phyloP scores from a whole-genome alignment of 2,888 invertebrate species.

The Xanthia icteritia region DNA sequence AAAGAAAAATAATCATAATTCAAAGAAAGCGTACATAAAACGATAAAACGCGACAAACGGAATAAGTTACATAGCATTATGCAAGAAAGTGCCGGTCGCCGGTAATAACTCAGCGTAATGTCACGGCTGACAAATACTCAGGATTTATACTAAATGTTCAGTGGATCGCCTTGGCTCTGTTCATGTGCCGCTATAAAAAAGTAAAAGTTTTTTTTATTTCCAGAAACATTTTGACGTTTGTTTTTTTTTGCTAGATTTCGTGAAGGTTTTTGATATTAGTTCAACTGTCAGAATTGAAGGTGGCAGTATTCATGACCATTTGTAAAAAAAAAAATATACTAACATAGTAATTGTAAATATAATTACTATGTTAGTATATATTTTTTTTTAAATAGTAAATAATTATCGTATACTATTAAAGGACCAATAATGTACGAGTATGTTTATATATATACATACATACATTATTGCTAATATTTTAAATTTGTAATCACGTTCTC shows the following conservation, averaged over 20 bases:
- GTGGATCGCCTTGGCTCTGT: slow-evolving; percentile 51
- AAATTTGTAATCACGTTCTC: too few species aligned
- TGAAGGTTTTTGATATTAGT: not conserved
- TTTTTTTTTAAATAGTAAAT: too few species aligned
- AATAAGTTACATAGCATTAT: slow-evolving; percentile 36
- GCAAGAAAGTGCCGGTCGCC: slow-evolving; percentile 40
- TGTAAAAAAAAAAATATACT: not conserved
- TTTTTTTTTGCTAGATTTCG: not conserved
- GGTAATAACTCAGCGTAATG: slow-evolving; percentile 47
- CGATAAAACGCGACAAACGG: slow-evolving; percentile 33
- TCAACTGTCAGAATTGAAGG: not conserved
- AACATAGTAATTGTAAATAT: too few species aligned
- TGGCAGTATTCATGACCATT: not conserved
- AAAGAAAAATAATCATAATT: slow-evolving; percentile 11
- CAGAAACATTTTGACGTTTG: not conserved
- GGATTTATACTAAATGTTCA: slow-evolving; percentile 22
- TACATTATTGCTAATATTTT: too few species aligned
- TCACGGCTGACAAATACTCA: slow-evolving; percentile 39
- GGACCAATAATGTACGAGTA: too few species aligned
- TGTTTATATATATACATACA: too few species aligned
- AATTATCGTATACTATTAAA: not conserved
- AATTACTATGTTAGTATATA: too few species aligned
- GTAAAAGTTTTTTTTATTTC: slow-evolving; percentile 39
- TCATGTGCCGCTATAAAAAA: slow-evolving; percentile 40
- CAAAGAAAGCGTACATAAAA: slow-evolving; percentile 31